Base-by-base conservation (phyloP, 2,888 invertebrate species). In the Melanchra persicariae region DNA sequence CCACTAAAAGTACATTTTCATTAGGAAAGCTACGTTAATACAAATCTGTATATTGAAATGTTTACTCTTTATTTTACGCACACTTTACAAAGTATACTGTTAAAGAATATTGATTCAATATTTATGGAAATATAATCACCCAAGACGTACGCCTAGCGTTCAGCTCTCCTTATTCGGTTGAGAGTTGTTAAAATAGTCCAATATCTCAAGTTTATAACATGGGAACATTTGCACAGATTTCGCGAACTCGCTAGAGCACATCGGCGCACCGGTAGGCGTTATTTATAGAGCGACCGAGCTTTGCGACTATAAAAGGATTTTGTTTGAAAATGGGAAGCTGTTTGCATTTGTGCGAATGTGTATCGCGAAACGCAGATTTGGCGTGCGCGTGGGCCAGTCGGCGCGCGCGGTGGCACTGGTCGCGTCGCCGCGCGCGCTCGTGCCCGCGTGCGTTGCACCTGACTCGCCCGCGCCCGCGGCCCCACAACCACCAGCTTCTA, bases 351-450 rank as follows among this genome's bases (percentile, higher is more conserved):
- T 83, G 89, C 88, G 89, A 87, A 88, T 87, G 78, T 84, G 85
- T 88, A 84, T 88, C 85, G 92, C 91, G 91, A 92, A 91, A 88
- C 86, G 89, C 89, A 90, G 84, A 88, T 87, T 93, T 93, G 90
- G 93, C 93, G 90, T 91, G 93, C 95, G 95, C 94, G 94, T 94
- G 91, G 92, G 92, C 89, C 86, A 88, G 90, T 74, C 93, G 92
- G 91, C 91, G 94, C 93, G 92, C 95, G 95, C 93, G 91, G 90
- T 89, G 91, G 91, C 91, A 94, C 94, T 95, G 93, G 85, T 88
- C 85, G 84, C 74, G 78, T 70, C 79, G 73, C 70, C 64, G 73
- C 60, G 79, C 72, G 72, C 79, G 63, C 77, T 62, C 75, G 70
- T 37, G 55, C n/a, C 83, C 85, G 88, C 91, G 93, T 89, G 87